Percentiles rank a stretch among this genome's conserved stretches.
Conservation (phyloP, 2,888 invertebrate species). For the Harpagoxenus sublaevis region DNA sequence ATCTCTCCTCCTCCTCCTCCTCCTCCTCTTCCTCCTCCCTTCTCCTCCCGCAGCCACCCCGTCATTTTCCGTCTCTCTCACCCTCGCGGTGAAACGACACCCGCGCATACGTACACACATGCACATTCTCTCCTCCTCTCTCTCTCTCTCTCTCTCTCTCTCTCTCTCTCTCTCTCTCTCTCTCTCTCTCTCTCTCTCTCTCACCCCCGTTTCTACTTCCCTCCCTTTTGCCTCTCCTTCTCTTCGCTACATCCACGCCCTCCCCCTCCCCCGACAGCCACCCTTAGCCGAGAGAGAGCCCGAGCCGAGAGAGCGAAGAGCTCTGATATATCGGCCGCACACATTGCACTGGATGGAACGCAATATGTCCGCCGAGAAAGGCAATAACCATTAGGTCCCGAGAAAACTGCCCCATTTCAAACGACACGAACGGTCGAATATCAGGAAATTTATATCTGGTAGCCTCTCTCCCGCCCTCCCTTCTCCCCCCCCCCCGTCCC, state of each 20-base stretch:
- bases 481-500: conserved; percentile 77
- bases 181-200: conserved; percentile 50
- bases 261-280: conserved; percentile 64
- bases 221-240: conserved; percentile 42
- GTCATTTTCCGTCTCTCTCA: conserved; percentile 51
- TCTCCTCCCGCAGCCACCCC: neutral
- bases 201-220: conserved; percentile 18
- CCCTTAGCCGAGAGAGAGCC: conserved; percentile 74
- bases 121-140: conserved; percentile 40
- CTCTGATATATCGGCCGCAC: conserved; percentile 88
- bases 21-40: conserved; percentile 55
- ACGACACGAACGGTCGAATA: conserved; percentile 89
- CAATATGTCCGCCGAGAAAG: conserved; percentile 89
- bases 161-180: conserved; percentile 49
- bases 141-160: conserved; percentile 31
- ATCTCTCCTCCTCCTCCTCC: conserved; percentile 70
- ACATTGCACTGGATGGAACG: conserved; percentile 89
- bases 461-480: conserved; percentile 72
- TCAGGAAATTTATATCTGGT: conserved; percentile 88
- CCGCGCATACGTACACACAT: neutral
- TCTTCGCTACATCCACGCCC: conserved; percentile 58
- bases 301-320: conserved; percentile 78
- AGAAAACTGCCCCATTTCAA: conserved; percentile 89
- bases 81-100: conserved; percentile 36
- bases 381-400: conserved; percentile 89